phyloP scores from a whole-genome alignment of 2,888 invertebrate species.

The Hyppa rectilinea region DNA sequence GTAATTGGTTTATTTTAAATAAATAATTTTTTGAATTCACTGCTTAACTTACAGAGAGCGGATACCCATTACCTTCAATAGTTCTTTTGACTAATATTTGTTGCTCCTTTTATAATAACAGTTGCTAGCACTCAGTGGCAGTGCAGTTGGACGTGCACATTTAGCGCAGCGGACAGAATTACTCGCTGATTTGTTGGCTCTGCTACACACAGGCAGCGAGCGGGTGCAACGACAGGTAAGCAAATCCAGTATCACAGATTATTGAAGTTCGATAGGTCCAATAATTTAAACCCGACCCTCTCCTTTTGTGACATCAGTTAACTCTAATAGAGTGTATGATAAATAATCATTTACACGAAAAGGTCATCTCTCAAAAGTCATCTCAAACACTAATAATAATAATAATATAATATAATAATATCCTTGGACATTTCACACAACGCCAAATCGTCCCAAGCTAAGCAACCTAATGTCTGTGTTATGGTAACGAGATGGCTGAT shows the following conservation, averaged over 20 bases:
- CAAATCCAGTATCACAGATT: background rate
- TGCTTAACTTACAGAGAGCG: too few species aligned
- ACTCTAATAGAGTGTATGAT: background rate
- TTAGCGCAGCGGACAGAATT: conserved; percentile 97
- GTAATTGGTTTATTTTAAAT: too few species aligned
- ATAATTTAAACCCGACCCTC: background rate
- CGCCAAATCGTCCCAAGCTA: too few species aligned
- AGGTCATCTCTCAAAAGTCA: background rate
- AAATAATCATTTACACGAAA: background rate
- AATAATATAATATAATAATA: too few species aligned
- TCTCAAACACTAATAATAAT: background rate
- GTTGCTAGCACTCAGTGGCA: conserved; percentile 97
- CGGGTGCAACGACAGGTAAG: conserved; percentile 97
- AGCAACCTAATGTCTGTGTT: too few species aligned
- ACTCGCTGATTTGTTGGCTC: conserved; percentile 95
- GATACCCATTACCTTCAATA: too few species aligned
- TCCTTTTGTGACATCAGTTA: background rate
- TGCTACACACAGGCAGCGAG: conserved; percentile 98
- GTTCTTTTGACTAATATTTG: too few species aligned
- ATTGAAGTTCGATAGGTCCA: background rate
- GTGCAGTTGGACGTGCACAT: conserved; percentile 96
- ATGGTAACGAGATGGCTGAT: too few species aligned
- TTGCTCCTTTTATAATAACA: too few species aligned
- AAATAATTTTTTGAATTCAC: too few species aligned
- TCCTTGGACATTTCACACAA: too few species aligned